Conservation (phyloP, 2,113 vertebrate species). For the Sarotherodon lohbergeri region DNA sequence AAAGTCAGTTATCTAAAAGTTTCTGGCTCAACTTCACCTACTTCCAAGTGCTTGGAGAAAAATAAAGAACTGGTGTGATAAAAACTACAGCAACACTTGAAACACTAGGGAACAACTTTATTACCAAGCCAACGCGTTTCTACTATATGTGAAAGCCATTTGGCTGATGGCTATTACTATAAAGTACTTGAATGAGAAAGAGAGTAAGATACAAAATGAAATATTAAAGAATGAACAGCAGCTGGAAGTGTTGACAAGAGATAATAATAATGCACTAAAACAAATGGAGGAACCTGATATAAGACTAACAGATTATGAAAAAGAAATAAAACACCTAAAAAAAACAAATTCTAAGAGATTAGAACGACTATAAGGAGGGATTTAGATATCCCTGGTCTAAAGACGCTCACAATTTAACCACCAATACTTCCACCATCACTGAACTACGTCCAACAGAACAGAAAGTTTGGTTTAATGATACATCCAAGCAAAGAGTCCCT, state of each 20-base stretch:
- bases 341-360: background rate
- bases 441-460: background rate
- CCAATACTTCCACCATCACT: background rate
- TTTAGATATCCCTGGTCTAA: background rate
- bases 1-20: background rate
- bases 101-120: background rate
- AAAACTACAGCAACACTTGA: background rate
- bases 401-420: background rate
- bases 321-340: background rate
- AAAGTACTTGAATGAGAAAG: background rate
- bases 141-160: background rate
- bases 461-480: background rate
- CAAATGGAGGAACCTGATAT: background rate
- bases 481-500: background rate
- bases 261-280: background rate
- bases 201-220: background rate
- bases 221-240: background rate
- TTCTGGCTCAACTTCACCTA: background rate
- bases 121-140: background rate
- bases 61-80: background rate
- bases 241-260: background rate
- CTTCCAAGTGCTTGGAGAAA: background rate
- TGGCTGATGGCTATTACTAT: background rate
- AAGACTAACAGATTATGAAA: background rate
- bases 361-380: background rate